These are phyloP conservation scores for Eumerus sabulonum DNA, from an alignment of 2,888 invertebrate species.

Conservation along the genomic window DNA sequence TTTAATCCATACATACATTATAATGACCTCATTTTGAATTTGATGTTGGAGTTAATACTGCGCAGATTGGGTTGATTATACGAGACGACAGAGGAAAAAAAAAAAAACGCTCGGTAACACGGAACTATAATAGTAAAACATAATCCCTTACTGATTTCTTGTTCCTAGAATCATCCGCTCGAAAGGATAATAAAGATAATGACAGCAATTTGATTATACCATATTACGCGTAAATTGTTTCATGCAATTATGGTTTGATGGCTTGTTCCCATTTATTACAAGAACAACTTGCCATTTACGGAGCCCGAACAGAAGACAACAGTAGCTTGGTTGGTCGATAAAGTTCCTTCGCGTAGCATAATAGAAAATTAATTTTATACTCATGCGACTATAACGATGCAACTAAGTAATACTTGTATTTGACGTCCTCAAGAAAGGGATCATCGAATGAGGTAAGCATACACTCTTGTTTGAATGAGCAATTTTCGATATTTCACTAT, in stretches of 20 bases:
- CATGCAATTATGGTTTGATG: slow-evolving; percentile 11
- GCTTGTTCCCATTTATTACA: too few relatives aligned
- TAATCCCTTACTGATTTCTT: slow-evolving; percentile 8
- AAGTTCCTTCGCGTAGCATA: too few relatives aligned
- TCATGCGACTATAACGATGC: too few relatives aligned
- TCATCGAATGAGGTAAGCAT: too few relatives aligned
- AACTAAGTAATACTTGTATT: background rate
- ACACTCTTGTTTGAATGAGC: too few relatives aligned
- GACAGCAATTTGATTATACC: slow-evolving; percentile 38
- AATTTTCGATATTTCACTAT: too few relatives aligned
- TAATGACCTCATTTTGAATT: slow-evolving; percentile 8
- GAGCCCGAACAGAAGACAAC: background rate
- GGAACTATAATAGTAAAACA: slow-evolving; percentile 1
- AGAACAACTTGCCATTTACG: too few relatives aligned
- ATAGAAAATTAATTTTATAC: too few relatives aligned
- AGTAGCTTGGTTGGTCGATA: background rate
- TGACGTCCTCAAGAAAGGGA: too few relatives aligned
- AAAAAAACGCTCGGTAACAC: slow-evolving; percentile 4
- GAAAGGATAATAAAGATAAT: slow-evolving; percentile 31
- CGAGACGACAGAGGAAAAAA: background rate
- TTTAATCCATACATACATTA: background rate
- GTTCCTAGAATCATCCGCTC: slow-evolving; percentile 9
- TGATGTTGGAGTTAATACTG: background rate
- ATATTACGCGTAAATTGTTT: slow-evolving; percentile 38
- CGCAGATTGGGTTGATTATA: background rate